phyloP scores from a whole-genome alignment of 2,797 vertebrate genomes.

The Clarias fuscus region DNA sequence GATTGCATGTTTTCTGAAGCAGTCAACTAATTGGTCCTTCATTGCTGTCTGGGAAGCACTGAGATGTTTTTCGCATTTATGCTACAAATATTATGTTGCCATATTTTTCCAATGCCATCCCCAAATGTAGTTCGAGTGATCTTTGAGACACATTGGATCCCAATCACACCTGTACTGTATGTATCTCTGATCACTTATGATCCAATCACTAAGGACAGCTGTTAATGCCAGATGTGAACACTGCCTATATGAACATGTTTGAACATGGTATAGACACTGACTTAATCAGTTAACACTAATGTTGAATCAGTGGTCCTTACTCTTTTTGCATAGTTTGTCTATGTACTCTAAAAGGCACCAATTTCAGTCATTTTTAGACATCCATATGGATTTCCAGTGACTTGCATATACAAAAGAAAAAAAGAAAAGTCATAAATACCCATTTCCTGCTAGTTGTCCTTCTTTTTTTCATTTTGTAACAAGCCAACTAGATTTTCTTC shows the following conservation, averaged over 20 bases:
- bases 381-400: too few relatives aligned
- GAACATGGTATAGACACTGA: background rate
- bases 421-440: too few relatives aligned
- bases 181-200: background rate
- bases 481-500: too few relatives aligned
- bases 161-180: background rate
- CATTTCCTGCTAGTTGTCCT: too few relatives aligned
- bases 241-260: background rate
- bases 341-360: too few relatives aligned
- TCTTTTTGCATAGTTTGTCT: background rate
- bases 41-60: background rate
- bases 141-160: background rate
- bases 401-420: too few relatives aligned
- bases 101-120: background rate
- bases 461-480: too few relatives aligned
- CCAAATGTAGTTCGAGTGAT: background rate
- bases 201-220: background rate
- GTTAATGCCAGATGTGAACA: background rate
- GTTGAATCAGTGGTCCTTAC: background rate
- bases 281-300: background rate
- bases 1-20: background rate
- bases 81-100: background rate
- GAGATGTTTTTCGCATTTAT: background rate
- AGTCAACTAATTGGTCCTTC: background rate
- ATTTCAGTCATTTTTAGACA: too few relatives aligned